A percentile compares a stretch with the other conserved stretches of the same genome.
Evolutionary conservation across 2,888 invertebrate species (phyloP).

Genomic region (Lissonota sp.): DNA sequence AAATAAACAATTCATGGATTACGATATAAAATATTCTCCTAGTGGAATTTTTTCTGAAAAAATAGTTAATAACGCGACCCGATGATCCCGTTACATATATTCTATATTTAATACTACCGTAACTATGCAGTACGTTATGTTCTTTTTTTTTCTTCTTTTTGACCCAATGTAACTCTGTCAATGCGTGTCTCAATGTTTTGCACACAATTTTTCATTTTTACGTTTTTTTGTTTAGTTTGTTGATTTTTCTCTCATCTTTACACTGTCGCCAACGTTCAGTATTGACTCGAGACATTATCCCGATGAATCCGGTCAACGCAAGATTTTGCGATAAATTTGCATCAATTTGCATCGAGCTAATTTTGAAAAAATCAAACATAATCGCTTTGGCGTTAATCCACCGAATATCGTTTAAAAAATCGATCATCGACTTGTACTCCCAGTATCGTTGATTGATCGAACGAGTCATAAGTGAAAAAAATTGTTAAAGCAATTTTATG

Average conservation of each 20-base stretch:
- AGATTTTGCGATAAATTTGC: neutral
- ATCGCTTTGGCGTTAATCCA: too few species aligned
- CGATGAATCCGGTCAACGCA: neutral
- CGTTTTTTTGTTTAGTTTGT: neutral
- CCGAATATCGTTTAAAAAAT: too few species aligned
- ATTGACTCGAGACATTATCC: neutral
- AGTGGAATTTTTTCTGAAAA: slow-evolving; percentile 69
- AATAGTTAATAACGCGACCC: slow-evolving; percentile 67
- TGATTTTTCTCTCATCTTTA: neutral
- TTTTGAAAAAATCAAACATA: too few species aligned
- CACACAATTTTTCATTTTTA: neutral
- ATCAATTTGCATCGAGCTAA: too few species aligned
- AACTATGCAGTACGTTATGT: slow-evolving; percentile 64
- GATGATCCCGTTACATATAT: slow-evolving; percentile 66
- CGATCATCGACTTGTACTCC: too few species aligned
- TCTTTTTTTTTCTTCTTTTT: slow-evolving; percentile 41
- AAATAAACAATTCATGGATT: slow-evolving; percentile 54
- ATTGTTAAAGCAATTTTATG: too few species aligned
- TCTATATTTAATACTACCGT: slow-evolving; percentile 63
- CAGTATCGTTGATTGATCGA: too few species aligned
- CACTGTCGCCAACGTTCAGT: too few species aligned
- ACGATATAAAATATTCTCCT: slow-evolving; percentile 67
- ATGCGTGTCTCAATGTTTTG: slow-evolving; percentile 11
- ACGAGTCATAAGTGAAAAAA: too few species aligned
- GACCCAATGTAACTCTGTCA: slow-evolving; percentile 14